Evolutionary conservation across 2,888 invertebrate species (phyloP).

Genomic region (Eristalis tenax): DNA sequence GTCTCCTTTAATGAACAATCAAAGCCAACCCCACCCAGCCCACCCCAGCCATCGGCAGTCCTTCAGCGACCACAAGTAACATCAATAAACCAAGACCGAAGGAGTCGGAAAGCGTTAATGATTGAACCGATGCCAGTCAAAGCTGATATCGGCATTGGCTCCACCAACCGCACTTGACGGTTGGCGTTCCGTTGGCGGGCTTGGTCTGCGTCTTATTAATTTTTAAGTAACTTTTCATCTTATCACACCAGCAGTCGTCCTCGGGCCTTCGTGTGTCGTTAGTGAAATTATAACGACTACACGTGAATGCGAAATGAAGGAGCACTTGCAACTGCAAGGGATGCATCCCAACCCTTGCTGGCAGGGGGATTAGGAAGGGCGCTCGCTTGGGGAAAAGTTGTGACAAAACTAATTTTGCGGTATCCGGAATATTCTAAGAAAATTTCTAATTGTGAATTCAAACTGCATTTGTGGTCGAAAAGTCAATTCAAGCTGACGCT

Average conservation of each 20-base stretch:
- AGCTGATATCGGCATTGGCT: constrained; percentile 22
- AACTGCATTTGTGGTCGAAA: constrained; percentile 45
- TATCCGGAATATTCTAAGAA: constrained; percentile 39
- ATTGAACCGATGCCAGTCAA: constrained; percentile 47
- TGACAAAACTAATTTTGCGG: constrained; percentile 65
- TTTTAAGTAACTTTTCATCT: constrained; percentile 63
- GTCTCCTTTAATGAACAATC: constrained; percentile 65
- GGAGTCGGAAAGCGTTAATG: constrained; percentile 33
- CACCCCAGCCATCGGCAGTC: neutral
- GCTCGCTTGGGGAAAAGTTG: constrained; percentile 43
- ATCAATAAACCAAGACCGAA: constrained; percentile 54
- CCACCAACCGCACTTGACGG: constrained; percentile 28
- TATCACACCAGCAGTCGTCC: constrained; percentile 43
- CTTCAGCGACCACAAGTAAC: constrained; percentile 52
- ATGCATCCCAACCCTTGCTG: neutral
- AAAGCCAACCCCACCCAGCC: neutral
- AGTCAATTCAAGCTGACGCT: constrained; percentile 22
- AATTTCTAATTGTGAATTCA: constrained; percentile 67
- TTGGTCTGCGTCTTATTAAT: constrained; percentile 44
- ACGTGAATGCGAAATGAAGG: constrained; percentile 32
- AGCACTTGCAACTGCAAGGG: neutral
- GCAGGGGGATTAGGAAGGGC: neutral
- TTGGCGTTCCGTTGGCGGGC: neutral
- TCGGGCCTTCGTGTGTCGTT: neutral
- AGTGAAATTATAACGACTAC: constrained; percentile 33